Conservation (phyloP, 2,797 vertebrate genomes). For the Sciurus vulgaris region DNA sequence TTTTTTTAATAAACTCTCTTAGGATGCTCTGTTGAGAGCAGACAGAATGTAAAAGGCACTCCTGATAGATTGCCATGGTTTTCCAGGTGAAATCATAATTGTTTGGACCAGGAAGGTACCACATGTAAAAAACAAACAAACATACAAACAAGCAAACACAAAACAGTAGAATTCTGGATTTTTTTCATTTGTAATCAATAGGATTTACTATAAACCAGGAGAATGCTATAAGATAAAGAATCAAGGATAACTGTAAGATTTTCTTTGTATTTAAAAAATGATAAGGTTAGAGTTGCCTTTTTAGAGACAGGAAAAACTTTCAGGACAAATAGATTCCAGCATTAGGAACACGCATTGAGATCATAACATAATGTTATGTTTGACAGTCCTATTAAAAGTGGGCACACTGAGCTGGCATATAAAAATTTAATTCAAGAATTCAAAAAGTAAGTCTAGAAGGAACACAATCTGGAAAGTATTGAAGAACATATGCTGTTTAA, state of each 20-base stretch:
- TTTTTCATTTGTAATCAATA: background rate
- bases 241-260: background rate
- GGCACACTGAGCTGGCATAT: background rate
- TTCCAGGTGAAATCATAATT: background rate
- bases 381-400: background rate
- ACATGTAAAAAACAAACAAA: background rate
- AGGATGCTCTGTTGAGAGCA: background rate
- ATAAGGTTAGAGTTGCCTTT: background rate
- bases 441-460: background rate
- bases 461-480: background rate
- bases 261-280: background rate
- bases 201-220: background rate
- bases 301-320: background rate
- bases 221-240: background rate
- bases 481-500: background rate
- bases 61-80: background rate
- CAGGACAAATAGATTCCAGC: background rate
- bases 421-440: slow-evolving; percentile 10
- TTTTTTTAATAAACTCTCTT: background rate
- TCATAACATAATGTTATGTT: background rate
- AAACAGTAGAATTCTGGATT: background rate
- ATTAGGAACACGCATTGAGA: background rate
- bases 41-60: background rate
- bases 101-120: background rate
- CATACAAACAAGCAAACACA: too few species aligned